phyloP scores from a whole-genome alignment of 2,888 invertebrate species.

The Temnothorax ravouxi region DNA sequence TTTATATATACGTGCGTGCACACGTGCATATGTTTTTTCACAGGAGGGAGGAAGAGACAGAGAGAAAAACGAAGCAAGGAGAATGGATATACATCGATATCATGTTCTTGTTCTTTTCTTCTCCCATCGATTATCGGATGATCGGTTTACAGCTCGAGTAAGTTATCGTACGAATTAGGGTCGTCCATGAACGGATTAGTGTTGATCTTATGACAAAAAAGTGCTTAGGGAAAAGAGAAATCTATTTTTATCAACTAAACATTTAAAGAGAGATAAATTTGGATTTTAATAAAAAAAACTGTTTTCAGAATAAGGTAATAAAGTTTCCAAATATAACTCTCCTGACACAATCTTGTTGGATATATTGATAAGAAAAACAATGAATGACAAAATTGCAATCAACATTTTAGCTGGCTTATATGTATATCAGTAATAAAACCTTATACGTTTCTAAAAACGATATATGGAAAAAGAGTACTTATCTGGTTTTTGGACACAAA shows the following conservation, averaged over 20 bases:
- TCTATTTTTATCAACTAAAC: background rate
- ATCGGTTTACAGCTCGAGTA: slow-evolving; percentile 32
- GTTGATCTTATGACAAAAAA: slow-evolving; percentile 1
- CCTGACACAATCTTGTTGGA: background rate
- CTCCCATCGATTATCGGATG: slow-evolving; percentile 44
- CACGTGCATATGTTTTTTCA: slow-evolving; percentile 20
- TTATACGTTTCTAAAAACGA: background rate
- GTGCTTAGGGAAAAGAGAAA: background rate
- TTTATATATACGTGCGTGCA: slow-evolving; percentile 33
- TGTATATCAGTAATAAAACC: background rate
- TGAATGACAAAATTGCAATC: background rate
- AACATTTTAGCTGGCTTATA: background rate
- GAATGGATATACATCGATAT: slow-evolving; percentile 19
- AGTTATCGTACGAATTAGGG: slow-evolving; percentile 39
- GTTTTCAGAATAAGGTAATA: background rate
- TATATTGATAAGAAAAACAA: background rate
- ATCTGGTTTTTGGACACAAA: background rate
- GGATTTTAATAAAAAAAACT: background rate
- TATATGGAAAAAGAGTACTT: background rate
- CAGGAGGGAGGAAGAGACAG: background rate
- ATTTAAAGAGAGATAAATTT: background rate
- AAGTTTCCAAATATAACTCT: background rate
- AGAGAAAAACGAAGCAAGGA: background rate
- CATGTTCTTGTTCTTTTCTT: slow-evolving; percentile 35
- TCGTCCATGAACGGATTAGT: slow-evolving; percentile 16